A percentile compares a stretch with the other conserved stretches of the same genome.
Evolutionary conservation across 2,797 vertebrate genomes (phyloP).

Genomic region (Rachycentron canadum): DNA sequence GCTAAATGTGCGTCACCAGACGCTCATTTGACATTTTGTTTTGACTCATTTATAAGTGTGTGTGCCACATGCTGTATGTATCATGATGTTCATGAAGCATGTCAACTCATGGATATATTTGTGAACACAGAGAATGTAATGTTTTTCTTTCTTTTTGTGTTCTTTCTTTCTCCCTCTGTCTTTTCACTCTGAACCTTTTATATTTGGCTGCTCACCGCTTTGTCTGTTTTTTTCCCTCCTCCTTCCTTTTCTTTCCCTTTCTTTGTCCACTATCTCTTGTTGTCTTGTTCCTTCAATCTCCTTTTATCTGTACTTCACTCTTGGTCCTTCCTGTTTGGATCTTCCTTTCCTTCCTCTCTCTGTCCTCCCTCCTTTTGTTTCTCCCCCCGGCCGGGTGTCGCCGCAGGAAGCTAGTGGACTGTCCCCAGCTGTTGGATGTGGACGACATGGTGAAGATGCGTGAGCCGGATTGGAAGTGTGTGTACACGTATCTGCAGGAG

Average conservation of each 20-base stretch:
- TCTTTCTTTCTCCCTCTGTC: constrained; percentile 67
- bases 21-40: constrained; percentile 81
- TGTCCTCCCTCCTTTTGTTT: constrained; percentile 69
- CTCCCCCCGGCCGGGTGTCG: constrained; percentile 62
- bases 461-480: constrained; percentile 99
- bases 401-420: constrained; percentile 96
- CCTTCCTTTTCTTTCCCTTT: constrained; percentile 35
- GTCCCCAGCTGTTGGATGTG: constrained; percentile 98
- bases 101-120: constrained; percentile 86
- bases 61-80: constrained; percentile 65
- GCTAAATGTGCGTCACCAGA: constrained; percentile 70
- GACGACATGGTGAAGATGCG: constrained; percentile 99
- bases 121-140: constrained; percentile 88
- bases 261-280: constrained; percentile 54
- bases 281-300: constrained; percentile 66
- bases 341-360: constrained; percentile 43
- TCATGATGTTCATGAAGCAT: constrained; percentile 83
- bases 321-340: constrained; percentile 35
- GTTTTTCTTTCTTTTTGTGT: constrained; percentile 84
- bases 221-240: constrained; percentile 43
- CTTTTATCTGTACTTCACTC: constrained; percentile 37
- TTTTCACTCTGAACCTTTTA: constrained; percentile 73
- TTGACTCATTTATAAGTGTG: constrained; percentile 64
- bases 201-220: constrained; percentile 85
- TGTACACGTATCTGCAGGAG: constrained; percentile 99